Conservation (phyloP, 2,888 invertebrate species). For the Dermolepida albohirtum region DNA sequence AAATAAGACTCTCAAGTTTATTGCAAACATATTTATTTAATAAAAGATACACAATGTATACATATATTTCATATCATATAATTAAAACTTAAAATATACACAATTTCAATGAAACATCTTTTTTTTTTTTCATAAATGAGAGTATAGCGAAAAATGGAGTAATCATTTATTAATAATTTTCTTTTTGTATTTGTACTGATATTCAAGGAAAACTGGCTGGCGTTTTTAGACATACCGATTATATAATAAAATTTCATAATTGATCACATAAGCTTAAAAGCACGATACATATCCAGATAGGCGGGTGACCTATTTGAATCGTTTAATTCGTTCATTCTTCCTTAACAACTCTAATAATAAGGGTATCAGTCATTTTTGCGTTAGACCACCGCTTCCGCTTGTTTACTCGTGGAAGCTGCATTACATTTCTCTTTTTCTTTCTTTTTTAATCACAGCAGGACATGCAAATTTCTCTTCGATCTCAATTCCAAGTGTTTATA, state of each 20-base stretch:
- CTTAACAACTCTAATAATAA: constrained; percentile 34
- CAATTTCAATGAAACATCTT: constrained; percentile 27
- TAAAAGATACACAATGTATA: constrained; percentile 43
- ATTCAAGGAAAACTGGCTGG: constrained; percentile 41
- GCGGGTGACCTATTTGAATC: constrained; percentile 26
- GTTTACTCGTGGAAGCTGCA: constrained; percentile 8
- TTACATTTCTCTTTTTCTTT: constrained; percentile 4
- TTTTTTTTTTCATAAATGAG: constrained; percentile 1
- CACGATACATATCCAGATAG: constrained; percentile 35
- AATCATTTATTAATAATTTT: constrained; percentile 33
- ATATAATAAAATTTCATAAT: constrained; percentile 26
- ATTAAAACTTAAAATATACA: constrained; percentile 37
- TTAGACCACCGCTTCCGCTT: constrained; percentile 1
- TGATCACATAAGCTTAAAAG: constrained; percentile 44
- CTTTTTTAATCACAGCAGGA: constrained; percentile 34
- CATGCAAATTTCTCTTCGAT: constrained; percentile 15
- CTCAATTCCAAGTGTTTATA: constrained; percentile 14
- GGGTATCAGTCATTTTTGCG: constrained; percentile 28
- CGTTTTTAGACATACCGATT: constrained; percentile 38
- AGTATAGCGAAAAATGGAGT: constrained; percentile 36
- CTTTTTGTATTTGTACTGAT: constrained; percentile 42
- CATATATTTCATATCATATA: constrained; percentile 41
- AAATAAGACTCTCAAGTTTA: no score
- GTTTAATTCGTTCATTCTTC: constrained; percentile 15
- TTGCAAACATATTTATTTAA: constrained; percentile 46